These are phyloP conservation scores for Rhabdomys pumilio DNA, from an alignment of 2,797 vertebrate genomes.

Conservation along the genomic window DNA sequence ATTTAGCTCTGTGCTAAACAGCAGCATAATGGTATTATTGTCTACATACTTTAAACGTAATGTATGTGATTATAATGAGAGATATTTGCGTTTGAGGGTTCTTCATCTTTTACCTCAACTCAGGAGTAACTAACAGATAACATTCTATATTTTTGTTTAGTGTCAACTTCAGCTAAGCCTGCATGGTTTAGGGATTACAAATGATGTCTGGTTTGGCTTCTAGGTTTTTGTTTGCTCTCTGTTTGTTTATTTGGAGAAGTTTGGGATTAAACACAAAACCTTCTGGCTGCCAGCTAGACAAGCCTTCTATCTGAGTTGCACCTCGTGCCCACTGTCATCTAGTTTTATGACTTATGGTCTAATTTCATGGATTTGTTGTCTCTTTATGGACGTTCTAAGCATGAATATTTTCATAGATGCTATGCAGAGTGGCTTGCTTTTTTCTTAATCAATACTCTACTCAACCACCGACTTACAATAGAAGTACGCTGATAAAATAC, in stretches of 20 bases:
- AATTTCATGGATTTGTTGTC: constrained; percentile 60
- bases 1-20: not conserved
- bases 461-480: not conserved
- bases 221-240: constrained; percentile 19
- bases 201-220: not conserved
- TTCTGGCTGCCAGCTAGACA: not conserved
- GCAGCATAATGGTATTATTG: not conserved
- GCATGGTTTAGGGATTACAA: not conserved
- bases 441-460: not conserved
- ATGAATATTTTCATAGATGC: not conserved
- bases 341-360: constrained; percentile 41
- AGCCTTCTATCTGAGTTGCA: not conserved
- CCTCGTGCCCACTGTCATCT: not conserved
- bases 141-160: constrained; percentile 35
- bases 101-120: not conserved
- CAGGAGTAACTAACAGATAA: constrained; percentile 11
- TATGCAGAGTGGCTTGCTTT: not conserved
- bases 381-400: constrained; percentile 11
- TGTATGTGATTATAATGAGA: constrained; percentile 46
- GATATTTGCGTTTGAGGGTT: constrained; percentile 4
- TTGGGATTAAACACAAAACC: not conserved
- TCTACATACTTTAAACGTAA: constrained; percentile 34
- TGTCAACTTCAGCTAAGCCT: constrained; percentile 23
- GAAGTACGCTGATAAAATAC: not conserved
- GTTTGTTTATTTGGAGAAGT: not conserved